These are phyloP conservation scores for Luidia sarsii DNA, from an alignment of 53 echinoderm and acorn worm species.

Conservation along the genomic window DNA sequence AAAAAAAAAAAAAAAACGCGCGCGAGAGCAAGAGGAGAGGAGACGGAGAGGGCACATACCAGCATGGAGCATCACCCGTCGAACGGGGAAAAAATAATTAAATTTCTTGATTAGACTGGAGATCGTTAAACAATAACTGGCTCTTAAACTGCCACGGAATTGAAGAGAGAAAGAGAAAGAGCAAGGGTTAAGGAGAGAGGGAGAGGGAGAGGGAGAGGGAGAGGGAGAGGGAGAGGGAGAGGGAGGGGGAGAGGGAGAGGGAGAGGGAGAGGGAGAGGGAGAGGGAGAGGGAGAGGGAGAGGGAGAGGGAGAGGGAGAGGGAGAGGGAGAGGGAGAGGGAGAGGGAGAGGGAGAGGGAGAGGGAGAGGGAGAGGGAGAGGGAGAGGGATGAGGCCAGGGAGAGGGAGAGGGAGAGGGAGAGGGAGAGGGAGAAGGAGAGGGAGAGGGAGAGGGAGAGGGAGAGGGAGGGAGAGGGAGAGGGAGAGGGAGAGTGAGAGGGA, in stretches of 20 bases:
- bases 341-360: neutral
- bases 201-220: neutral
- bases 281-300: too few relatives aligned
- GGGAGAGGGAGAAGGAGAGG: neutral
- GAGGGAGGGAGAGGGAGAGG: neutral
- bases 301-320: too few relatives aligned
- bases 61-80: too few relatives aligned
- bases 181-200: too few relatives aligned
- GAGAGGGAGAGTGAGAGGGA: neutral
- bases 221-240: neutral
- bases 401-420: neutral
- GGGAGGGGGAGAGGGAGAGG: too few relatives aligned
- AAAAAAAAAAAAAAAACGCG: too few relatives aligned
- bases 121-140: too few relatives aligned
- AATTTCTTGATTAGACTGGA: too few relatives aligned
- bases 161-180: too few relatives aligned
- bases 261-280: too few relatives aligned
- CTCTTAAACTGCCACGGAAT: too few relatives aligned
- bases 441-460: neutral
- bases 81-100: too few relatives aligned
- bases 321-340: neutral
- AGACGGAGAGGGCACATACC: neutral
- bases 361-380: neutral
- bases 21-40: neutral
- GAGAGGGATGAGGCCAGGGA: neutral